A percentile compares a stretch with the other conserved stretches of the same genome.
Conservation (phyloP, 2,113 vertebrate genomes). For the Turnix velox region DNA sequence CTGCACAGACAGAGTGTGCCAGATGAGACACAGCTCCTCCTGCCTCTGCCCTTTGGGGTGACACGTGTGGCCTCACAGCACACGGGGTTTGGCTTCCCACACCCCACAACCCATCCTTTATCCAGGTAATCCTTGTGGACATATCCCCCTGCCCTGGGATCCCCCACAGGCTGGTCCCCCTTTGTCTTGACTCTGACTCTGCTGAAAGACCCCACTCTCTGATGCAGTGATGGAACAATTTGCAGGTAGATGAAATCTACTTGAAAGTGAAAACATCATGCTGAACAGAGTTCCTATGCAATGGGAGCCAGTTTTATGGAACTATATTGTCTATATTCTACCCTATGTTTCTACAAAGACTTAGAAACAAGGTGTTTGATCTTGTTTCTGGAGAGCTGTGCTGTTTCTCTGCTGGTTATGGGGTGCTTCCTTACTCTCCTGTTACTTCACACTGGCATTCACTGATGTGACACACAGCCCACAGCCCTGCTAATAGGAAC, state of each 20-base stretch:
- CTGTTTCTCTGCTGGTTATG: accelerated
- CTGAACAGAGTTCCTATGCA: not conserved
- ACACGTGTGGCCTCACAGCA: accelerated
- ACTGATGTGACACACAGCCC: not conserved
- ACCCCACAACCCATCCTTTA: no score
- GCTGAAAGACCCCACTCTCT: not conserved
- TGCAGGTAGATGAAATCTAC: not conserved
- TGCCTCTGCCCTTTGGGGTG: not conserved
- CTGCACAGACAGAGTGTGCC: accelerated
- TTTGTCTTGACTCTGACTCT: not conserved
- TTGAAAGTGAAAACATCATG: not conserved
- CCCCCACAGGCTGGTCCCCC: not conserved
- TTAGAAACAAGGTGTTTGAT: not conserved
- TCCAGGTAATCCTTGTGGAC: accelerated
- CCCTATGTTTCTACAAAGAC: not conserved
- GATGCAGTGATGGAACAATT: not conserved
- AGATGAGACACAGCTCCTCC: not conserved
- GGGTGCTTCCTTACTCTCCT: not conserved
- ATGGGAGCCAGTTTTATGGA: not conserved
- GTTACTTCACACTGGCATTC: not conserved
- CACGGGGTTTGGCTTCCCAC: not conserved
- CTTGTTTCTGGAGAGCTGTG: not conserved
- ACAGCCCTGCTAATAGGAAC: not conserved
- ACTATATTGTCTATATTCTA: not conserved
- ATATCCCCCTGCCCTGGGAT: accelerated